Evolutionary conservation across 2,888 invertebrate species (phyloP).

Genomic region (Limnephilus rhombicus): DNA sequence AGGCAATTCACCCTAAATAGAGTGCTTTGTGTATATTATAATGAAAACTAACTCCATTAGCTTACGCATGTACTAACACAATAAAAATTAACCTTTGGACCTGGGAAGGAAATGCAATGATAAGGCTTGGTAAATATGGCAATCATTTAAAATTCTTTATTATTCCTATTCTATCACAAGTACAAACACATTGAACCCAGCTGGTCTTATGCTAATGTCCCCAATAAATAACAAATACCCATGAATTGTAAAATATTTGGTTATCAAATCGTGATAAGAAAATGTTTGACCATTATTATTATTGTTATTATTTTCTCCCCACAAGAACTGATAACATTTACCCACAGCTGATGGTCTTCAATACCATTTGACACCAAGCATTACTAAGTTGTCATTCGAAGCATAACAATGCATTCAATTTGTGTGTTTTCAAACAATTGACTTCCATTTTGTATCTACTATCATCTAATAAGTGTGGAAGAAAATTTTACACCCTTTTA

Average conservation of each 20-base stretch:
- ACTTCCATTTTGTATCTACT: background rate
- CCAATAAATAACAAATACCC: background rate
- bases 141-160: background rate
- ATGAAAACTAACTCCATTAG: background rate
- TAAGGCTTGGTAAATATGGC: conserved; percentile 4
- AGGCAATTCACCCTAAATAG: no score
- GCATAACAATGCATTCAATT: background rate
- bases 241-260: background rate
- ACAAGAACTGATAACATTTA: conserved; percentile 4
- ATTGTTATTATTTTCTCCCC: background rate
- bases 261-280: conserved; percentile 28
- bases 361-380: background rate
- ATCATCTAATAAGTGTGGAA: background rate
- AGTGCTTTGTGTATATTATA: background rate
- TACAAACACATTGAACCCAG: background rate
- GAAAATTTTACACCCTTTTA: background rate
- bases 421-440: background rate
- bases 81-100: conserved; percentile 25
- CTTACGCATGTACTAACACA: background rate
- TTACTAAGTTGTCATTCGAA: background rate
- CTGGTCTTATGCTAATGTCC: background rate
- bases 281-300: conserved; percentile 5
- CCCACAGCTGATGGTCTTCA: conserved; percentile 2
- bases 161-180: background rate
- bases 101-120: conserved; percentile 11